Conservation (phyloP, 2,113 vertebrate genomes). For the Lucifuga dentata region DNA sequence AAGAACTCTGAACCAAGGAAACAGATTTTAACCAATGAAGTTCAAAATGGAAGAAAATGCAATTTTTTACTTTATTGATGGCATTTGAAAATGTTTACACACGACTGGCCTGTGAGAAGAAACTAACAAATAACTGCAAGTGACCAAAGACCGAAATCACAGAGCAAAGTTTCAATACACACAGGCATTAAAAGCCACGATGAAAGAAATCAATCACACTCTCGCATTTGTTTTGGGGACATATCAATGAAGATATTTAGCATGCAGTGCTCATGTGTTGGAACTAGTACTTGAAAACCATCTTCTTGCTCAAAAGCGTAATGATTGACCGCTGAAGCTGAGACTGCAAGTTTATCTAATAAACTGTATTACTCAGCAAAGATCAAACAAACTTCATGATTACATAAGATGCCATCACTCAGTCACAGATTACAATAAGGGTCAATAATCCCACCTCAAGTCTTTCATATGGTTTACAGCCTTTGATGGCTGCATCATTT, state of each 20-base stretch:
- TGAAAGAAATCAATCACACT: not conserved
- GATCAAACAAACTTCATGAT: constrained; percentile 26
- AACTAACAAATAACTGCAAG: constrained; percentile 32
- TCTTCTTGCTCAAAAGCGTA: constrained; percentile 12
- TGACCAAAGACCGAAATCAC: constrained; percentile 36
- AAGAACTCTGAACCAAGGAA: constrained; percentile 57
- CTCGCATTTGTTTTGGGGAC: constrained; percentile 11
- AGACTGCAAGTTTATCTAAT: constrained; percentile 30
- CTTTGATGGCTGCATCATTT: constrained; percentile 9
- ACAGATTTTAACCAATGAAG: constrained; percentile 49
- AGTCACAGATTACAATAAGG: constrained; percentile 7
- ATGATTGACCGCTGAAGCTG: not conserved
- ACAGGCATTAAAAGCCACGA: not conserved
- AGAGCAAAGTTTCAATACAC: constrained; percentile 1
- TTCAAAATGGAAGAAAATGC: constrained; percentile 30
- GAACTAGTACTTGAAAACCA: constrained; percentile 55
- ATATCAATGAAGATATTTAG: constrained; percentile 12
- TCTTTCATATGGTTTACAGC: constrained; percentile 43
- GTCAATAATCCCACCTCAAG: constrained; percentile 34
- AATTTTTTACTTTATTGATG: constrained; percentile 41
- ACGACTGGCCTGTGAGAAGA: constrained; percentile 17
- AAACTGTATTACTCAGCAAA: constrained; percentile 36
- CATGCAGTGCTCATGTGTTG: constrained; percentile 16
- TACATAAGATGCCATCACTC: not conserved
- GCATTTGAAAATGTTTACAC: constrained; percentile 69